A percentile compares a stretch with the other conserved stretches of the same genome.
phyloP scores from a whole-genome alignment of 2,113 vertebrate genomes.

The Myotis brandtii region DNA sequence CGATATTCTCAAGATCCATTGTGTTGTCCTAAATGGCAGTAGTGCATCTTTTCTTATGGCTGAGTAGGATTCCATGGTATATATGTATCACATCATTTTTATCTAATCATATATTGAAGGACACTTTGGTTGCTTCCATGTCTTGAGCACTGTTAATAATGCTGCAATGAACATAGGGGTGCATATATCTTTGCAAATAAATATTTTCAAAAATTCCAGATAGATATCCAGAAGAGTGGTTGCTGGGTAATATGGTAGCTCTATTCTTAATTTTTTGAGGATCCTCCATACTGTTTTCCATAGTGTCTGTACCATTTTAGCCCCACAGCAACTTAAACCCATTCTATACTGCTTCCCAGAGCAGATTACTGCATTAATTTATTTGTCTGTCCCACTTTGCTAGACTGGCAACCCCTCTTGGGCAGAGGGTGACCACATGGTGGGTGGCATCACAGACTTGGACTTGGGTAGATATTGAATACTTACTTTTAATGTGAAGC shows the following conservation, averaged over 20 bases:
- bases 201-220: background rate
- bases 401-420: background rate
- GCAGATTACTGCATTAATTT: background rate
- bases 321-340: background rate
- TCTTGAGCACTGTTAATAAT: background rate
- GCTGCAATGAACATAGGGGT: background rate
- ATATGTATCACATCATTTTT: background rate
- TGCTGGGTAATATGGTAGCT: background rate
- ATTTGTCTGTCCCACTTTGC: background rate
- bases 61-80: background rate
- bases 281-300: background rate
- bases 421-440: background rate
- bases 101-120: background rate
- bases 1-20: background rate
- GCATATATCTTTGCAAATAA: background rate
- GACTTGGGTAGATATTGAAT: background rate
- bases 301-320: background rate
- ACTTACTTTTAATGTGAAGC: conserved; percentile 25
- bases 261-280: background rate
- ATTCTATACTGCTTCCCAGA: background rate
- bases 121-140: background rate
- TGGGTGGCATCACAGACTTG: background rate
- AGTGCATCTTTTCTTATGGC: background rate
- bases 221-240: background rate
- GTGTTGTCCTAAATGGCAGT: background rate